Evolutionary conservation across 2,113 vertebrate species (phyloP).

Genomic region (Oenanthe oenanthe): DNA sequence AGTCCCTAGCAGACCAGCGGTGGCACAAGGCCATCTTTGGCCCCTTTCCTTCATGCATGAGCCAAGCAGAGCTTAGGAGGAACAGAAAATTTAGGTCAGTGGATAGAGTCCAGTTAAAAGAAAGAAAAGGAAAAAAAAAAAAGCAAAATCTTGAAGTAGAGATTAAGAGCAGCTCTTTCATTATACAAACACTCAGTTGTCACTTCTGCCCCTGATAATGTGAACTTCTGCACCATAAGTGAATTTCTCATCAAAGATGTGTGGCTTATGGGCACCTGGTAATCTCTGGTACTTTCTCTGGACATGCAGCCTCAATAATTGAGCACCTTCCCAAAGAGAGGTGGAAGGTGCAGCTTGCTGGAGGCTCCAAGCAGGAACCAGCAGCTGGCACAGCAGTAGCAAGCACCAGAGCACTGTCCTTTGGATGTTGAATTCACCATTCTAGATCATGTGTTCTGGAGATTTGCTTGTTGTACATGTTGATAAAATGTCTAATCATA

Average conservation of each 20-base stretch:
- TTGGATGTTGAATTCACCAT: rapidly evolving
- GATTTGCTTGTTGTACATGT: background rate
- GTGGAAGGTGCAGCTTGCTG: background rate
- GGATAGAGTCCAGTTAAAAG: background rate
- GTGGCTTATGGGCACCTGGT: rapidly evolving
- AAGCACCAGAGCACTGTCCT: background rate
- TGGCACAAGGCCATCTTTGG: background rate
- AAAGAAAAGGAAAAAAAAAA: rapidly evolving
- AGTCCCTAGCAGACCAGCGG: background rate
- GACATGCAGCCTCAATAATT: rapidly evolving
- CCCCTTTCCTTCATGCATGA: background rate
- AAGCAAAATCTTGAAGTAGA: background rate
- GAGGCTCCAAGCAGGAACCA: background rate
- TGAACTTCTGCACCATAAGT: background rate
- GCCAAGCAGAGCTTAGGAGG: background rate
- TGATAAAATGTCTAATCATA: background rate
- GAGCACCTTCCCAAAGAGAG: background rate
- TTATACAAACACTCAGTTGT: background rate
- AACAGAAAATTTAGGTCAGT: background rate
- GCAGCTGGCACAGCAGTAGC: background rate
- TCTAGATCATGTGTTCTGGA: background rate
- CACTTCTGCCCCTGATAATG: background rate
- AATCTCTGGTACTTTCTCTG: background rate
- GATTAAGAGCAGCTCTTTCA: background rate
- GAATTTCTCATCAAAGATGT: background rate